Conservation (phyloP, 2,797 vertebrate species). For the Phrynocephalus forsythii region DNA sequence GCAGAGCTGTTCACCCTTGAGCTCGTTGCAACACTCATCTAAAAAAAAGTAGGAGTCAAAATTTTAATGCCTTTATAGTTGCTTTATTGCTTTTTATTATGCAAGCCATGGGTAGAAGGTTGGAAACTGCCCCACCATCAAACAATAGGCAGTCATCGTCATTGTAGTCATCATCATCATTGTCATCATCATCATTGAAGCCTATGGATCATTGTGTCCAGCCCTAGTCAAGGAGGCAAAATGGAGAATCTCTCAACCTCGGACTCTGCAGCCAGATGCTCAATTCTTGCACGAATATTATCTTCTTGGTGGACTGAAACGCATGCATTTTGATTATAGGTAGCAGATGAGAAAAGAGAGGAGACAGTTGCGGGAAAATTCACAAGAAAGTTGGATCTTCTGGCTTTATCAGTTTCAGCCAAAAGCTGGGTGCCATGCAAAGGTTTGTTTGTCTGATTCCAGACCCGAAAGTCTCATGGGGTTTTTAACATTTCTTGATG, state of each 20-base stretch:
- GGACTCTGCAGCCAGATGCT: no score
- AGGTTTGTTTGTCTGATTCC: not conserved
- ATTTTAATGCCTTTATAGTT: not conserved
- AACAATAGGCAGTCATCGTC: not conserved
- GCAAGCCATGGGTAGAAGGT: not conserved
- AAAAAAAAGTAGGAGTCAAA: not conserved
- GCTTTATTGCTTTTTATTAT: conserved; percentile 9
- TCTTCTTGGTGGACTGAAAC: not conserved
- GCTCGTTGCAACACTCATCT: not conserved
- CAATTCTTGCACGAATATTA: no score
- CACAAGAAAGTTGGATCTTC: not conserved
- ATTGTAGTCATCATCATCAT: no score
- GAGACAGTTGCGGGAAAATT: not conserved
- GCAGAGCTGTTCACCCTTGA: not conserved
- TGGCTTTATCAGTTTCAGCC: no score
- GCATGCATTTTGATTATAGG: not conserved
- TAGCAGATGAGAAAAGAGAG: not conserved
- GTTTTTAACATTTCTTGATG: not conserved
- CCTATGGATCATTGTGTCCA: no score
- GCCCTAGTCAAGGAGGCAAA: no score
- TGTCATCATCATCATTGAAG: no score
- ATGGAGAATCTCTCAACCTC: no score
- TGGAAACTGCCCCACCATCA: not conserved
- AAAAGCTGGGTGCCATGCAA: fast-evolving
- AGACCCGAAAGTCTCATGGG: not conserved